phyloP scores from a whole-genome alignment of 2,113 vertebrate species.

The Isurus oxyrinchus region DNA sequence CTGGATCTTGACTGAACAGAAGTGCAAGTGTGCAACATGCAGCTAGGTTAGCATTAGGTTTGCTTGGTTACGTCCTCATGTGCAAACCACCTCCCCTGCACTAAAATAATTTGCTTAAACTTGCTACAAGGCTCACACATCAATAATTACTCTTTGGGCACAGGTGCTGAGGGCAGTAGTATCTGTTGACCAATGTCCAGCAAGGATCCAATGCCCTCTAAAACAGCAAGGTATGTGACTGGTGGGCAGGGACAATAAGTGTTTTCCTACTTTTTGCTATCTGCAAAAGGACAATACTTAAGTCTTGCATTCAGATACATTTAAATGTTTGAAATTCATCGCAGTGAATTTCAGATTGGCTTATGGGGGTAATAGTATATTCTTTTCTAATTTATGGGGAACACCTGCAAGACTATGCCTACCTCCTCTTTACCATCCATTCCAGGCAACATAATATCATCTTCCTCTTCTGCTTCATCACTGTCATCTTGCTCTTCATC shows the following conservation, averaged over 20 bases:
- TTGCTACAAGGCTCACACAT: not conserved
- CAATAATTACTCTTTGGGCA: not conserved
- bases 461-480: slow-evolving; percentile 66
- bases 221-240: not conserved
- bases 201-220: not conserved
- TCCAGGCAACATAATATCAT: slow-evolving; percentile 90
- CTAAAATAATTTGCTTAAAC: not conserved
- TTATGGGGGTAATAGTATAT: not conserved
- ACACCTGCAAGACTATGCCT: not conserved
- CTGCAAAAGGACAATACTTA: not conserved
- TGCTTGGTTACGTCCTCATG: not conserved
- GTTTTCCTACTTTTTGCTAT: not conserved
- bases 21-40: not conserved
- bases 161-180: not conserved
- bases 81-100: not conserved
- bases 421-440: slow-evolving; percentile 99
- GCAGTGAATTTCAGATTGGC: not conserved
- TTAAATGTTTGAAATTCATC: not conserved
- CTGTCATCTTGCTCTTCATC: slow-evolving; percentile 73
- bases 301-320: not conserved
- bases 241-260: not conserved
- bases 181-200: not conserved
- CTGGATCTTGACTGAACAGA: not conserved
- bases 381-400: not conserved
- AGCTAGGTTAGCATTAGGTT: not conserved